These are phyloP conservation scores for Deilephila porcellus DNA, from an alignment of 2,888 invertebrate genomes.

Conservation along the genomic window DNA sequence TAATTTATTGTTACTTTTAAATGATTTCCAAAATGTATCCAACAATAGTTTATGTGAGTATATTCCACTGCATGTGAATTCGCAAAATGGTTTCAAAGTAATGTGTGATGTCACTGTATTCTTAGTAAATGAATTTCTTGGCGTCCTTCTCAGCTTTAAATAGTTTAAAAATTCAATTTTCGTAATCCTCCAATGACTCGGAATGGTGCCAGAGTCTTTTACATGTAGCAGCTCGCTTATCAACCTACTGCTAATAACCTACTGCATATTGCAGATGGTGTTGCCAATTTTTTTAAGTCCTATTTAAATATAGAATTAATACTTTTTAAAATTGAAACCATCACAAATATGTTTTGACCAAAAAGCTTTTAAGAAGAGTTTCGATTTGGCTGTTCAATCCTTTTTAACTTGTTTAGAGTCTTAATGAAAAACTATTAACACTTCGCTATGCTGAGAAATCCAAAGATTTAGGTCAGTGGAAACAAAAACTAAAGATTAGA, in stretches of 20 bases:
- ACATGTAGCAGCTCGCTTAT: constrained; percentile 13
- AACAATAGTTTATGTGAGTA: constrained; percentile 65
- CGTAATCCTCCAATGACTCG: constrained; percentile 45
- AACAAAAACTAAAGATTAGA: constrained; percentile 26
- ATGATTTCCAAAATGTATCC: constrained; percentile 79
- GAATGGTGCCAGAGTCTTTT: neutral
- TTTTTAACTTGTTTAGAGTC: constrained; percentile 13
- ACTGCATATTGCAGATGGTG: neutral
- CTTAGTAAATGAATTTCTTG: constrained; percentile 62
- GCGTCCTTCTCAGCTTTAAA: constrained; percentile 82
- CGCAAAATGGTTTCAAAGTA: constrained; percentile 55
- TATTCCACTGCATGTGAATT: constrained; percentile 49
- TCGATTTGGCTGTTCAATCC: constrained; percentile 18
- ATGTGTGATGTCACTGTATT: constrained; percentile 60
- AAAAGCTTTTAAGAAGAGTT: neutral
- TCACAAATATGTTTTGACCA: constrained; percentile 16
- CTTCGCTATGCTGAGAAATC: constrained; percentile 26
- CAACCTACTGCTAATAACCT: neutral
- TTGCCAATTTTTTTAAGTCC: constrained; percentile 2
- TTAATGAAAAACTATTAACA: constrained; percentile 3
- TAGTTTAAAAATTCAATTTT: constrained; percentile 63
- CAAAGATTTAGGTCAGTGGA: constrained; percentile 29
- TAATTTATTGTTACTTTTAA: constrained; percentile 83
- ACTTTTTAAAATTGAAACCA: constrained; percentile 33
- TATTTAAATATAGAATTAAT: constrained; percentile 27